phyloP scores from a whole-genome alignment of 2,888 invertebrate genomes.

The Masnerella sp. region DNA sequence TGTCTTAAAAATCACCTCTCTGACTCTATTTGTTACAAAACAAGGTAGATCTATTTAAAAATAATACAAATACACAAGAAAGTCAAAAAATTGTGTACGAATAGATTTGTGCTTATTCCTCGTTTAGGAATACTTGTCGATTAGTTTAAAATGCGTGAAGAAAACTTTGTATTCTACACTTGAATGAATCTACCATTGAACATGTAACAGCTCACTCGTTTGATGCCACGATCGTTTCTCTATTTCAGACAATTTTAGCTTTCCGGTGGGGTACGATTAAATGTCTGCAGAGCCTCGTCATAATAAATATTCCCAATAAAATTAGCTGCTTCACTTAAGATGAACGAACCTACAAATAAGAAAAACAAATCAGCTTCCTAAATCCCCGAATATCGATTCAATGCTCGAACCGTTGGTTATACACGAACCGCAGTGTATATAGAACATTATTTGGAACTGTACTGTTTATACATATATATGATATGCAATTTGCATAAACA shows the following conservation, averaged over 20 bases:
- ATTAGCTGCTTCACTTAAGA: constrained; percentile 54
- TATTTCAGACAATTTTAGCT: constrained; percentile 78
- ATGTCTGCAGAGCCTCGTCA: constrained; percentile 73
- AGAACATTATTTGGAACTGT: too few relatives aligned
- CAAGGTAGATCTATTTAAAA: too few relatives aligned
- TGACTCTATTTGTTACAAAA: too few relatives aligned
- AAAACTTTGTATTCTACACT: constrained; percentile 49
- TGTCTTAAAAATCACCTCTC: too few relatives aligned
- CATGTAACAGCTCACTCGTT: constrained; percentile 62
- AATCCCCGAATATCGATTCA: constrained; percentile 33
- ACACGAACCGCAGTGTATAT: constrained; percentile 40
- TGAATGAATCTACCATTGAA: constrained; percentile 38
- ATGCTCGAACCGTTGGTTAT: constrained; percentile 7
- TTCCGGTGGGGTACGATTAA: constrained; percentile 76
- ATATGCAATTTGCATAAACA: constrained; percentile 8
- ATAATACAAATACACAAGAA: too few relatives aligned
- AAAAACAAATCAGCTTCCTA: constrained; percentile 43
- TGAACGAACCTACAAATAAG: constrained; percentile 25
- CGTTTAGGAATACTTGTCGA: constrained; percentile 53
- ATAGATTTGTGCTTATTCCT: constrained; percentile 59
- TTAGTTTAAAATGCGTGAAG: neutral
- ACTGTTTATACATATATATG: constrained; percentile 8
- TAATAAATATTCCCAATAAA: constrained; percentile 59
- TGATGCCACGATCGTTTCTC: constrained; percentile 74
- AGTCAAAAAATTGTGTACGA: constrained; percentile 76